Percentiles rank a stretch among this genome's conserved stretches.
Evolutionary conservation across 53 echinoderm and acorn worm species (phyloP).

Genomic region (Paracentrotus lividus): DNA sequence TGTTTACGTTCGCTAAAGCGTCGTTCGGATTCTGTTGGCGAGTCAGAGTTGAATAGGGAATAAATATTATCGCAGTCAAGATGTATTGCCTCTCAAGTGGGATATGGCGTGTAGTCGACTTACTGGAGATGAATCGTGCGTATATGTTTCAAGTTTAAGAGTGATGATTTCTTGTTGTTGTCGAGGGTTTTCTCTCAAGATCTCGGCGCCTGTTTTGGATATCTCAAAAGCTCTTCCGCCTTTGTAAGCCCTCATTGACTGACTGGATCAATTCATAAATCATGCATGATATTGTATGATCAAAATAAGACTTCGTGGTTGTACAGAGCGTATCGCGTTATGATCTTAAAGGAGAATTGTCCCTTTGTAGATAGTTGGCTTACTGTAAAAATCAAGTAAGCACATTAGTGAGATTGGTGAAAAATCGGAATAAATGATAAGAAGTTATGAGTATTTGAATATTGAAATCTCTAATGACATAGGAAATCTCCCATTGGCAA

Average conservation of each 20-base stretch:
- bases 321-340: too few species aligned
- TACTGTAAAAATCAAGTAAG: too few species aligned
- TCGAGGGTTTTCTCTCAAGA: not conserved
- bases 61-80: not conserved
- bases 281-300: not conserved
- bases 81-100: not conserved
- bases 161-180: not conserved
- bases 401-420: too few species aligned
- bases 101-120: not conserved
- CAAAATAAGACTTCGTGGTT: too few species aligned
- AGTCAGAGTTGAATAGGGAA: not conserved
- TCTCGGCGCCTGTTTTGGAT: not conserved
- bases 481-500: too few species aligned
- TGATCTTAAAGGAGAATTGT: too few species aligned
- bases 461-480: too few species aligned
- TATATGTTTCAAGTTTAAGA: slow-evolving; percentile 1
- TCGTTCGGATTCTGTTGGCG: not conserved
- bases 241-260: not conserved
- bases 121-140: not conserved
- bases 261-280: not conserved
- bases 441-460: too few species aligned
- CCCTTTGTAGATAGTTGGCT: too few species aligned
- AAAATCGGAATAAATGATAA: too few species aligned
- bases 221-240: not conserved
- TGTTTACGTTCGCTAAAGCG: too few species aligned